Evolutionary conservation across 2,113 vertebrate genomes (phyloP).

Genomic region (Rhizomys pruinosus): DNA sequence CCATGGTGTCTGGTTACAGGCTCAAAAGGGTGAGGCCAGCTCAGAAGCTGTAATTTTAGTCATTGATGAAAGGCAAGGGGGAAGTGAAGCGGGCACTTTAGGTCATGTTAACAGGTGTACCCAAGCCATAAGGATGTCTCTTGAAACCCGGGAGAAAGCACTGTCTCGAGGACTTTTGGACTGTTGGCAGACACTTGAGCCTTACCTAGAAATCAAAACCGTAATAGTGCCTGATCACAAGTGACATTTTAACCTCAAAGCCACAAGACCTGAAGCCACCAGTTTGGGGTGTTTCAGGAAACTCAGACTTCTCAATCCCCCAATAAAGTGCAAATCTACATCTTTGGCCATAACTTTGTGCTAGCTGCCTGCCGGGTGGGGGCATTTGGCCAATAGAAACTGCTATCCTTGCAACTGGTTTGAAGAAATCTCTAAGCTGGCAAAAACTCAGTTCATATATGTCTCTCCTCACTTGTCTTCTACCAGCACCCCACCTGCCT

Average conservation of each 20-base stretch:
- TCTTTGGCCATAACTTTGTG: neutral
- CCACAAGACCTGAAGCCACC: constrained; percentile 60
- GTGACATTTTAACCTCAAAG: constrained; percentile 58
- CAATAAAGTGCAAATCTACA: neutral
- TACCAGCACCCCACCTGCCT: neutral
- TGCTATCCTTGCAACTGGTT: neutral
- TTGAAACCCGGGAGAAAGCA: neutral
- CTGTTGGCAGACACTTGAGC: neutral
- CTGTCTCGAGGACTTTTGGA: neutral
- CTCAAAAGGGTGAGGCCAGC: neutral
- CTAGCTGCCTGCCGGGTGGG: neutral
- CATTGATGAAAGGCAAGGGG: neutral
- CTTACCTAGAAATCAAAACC: constrained; percentile 51
- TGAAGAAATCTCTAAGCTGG: neutral
- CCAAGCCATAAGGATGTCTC: neutral
- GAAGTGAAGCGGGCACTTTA: constrained; percentile 38
- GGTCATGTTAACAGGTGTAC: constrained; percentile 67
- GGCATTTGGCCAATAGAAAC: neutral
- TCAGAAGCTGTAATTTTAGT: constrained; percentile 62
- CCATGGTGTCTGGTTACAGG: constrained; percentile 57
- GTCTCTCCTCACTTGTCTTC: constrained; percentile 29
- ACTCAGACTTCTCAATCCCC: constrained; percentile 29
- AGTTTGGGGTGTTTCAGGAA: neutral
- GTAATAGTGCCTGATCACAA: neutral
- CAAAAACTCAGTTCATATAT: neutral